Base-by-base conservation (phyloP, 2,888 invertebrate species). In the Lomographa bimaculata region DNA sequence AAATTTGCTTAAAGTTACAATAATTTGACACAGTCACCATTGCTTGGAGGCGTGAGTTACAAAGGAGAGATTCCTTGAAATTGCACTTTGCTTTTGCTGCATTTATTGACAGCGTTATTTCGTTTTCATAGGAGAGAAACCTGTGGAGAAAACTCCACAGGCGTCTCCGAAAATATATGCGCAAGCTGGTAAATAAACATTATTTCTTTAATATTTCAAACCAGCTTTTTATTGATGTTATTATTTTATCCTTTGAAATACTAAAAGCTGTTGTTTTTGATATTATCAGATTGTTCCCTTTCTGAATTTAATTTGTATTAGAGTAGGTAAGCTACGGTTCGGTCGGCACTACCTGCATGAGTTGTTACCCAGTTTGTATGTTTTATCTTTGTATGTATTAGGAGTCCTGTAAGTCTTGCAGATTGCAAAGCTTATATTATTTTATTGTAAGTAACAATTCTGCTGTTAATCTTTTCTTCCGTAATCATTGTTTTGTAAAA, bases 91-190 rank as follows among this genome's bases (percentile, higher is more conserved):
- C 17, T 16, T 32, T 42, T 36, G 36, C 36, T 24, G 24, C 25
- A 20, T 27, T 25, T 43, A 36, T 19, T 37, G 29, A 34, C 16
- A 11, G 4, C 28, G 19, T 16, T 41, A 10, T 41, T n/a, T 35
- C 29, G 24, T 40, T 40, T 41, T 41, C 34, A 19, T 25, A 43
- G 42, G 30, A 19, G 42, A 43, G 32, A 27, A 27, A 23, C 36
- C 35, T 37, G 42, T 32, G 42, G 42, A 32, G 26, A 32, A 27
- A 37, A n/a, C 27, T 32, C 36, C 36, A 36, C 42, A 43, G 36
- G 42, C 42, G 36, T 30, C 36, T 43, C 36, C 36, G 36, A 32
- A 36, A 32, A n/a, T 30, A 19, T 25, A 26, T 26, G 25, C 27
- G 34, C 7, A 9, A 16, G 30, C 35, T 12, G 26, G 25, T 43